A percentile compares a stretch with the other conserved stretches of the same genome.
Conservation (phyloP, 2,113 vertebrate species). For the Kobus ellipsiprymnus region DNA sequence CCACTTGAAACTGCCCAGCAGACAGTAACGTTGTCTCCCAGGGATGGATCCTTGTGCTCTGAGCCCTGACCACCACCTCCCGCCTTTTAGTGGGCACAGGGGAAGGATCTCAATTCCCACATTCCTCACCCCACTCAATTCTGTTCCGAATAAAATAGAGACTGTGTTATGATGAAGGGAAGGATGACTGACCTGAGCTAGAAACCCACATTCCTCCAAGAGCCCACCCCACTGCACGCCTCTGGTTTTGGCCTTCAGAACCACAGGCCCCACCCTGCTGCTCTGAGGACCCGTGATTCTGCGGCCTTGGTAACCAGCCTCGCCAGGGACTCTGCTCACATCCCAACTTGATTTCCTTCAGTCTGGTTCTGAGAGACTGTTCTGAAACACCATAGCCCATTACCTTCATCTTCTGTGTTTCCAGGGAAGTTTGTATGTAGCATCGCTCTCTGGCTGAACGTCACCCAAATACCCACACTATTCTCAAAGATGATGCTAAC, state of each 20-base stretch:
- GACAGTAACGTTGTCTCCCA: not conserved
- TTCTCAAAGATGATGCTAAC: not conserved
- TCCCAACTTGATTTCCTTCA: not conserved
- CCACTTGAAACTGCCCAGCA: not conserved
- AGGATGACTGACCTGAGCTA: not conserved
- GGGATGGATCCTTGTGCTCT: not conserved
- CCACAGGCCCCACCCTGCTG: not conserved
- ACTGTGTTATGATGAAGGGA: not conserved
- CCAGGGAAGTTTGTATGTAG: conserved; percentile 23
- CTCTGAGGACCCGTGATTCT: accelerated
- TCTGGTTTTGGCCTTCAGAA: not conserved
- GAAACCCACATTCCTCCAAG: not conserved
- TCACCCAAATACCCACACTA: not conserved
- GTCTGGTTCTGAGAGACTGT: conserved; percentile 5
- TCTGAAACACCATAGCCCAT: conserved; percentile 42
- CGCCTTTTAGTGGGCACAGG: not conserved
- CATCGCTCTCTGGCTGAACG: conserved; percentile 50
- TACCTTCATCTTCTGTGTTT: conserved; percentile 62
- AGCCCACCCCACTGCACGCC: not conserved
- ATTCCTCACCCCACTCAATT: not conserved
- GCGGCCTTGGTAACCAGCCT: not conserved
- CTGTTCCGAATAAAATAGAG: not conserved
- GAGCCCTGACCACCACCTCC: not conserved
- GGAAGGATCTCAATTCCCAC: not conserved
- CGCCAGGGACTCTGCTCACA: not conserved